Conservation (phyloP, 2,797 vertebrate species). For the Acridotheres tristis region DNA sequence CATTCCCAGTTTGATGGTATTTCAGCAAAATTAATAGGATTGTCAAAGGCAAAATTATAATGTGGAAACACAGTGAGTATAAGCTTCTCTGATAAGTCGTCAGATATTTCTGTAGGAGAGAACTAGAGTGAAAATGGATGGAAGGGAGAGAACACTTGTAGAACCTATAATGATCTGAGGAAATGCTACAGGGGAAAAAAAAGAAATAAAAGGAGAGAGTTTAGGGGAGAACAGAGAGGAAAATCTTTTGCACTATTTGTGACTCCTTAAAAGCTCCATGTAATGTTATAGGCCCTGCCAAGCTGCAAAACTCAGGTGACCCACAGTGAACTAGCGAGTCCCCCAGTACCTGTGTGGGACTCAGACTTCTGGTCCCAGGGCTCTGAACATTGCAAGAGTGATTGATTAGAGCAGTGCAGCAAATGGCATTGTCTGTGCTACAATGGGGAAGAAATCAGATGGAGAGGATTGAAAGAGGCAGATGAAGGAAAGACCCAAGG, state of each 20-base stretch:
- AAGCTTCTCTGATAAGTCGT: not conserved
- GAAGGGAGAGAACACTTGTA: not conserved
- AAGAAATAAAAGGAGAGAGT: not conserved
- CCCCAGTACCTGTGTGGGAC: not conserved
- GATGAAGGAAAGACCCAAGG: not conserved
- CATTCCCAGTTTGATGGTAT: not conserved
- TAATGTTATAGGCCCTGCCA: not conserved
- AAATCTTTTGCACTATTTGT: not conserved
- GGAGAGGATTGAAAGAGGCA: not conserved
- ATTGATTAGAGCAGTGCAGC: not conserved
- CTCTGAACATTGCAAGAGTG: not conserved
- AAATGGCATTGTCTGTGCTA: not conserved
- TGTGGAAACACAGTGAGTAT: not conserved
- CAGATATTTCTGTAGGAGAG: not conserved
- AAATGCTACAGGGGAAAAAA: not conserved
- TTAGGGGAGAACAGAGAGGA: not conserved
- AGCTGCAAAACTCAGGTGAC: not conserved
- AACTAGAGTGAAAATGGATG: not conserved
- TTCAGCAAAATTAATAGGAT: not conserved
- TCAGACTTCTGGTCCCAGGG: not conserved
- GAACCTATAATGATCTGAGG: not conserved
- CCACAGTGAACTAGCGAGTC: not conserved
- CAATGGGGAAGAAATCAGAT: not conserved
- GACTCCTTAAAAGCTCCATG: not conserved
- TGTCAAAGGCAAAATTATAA: not conserved